These are phyloP conservation scores for Regulus satrapa DNA, from an alignment of 2,113 vertebrate species.

Conservation along the genomic window DNA sequence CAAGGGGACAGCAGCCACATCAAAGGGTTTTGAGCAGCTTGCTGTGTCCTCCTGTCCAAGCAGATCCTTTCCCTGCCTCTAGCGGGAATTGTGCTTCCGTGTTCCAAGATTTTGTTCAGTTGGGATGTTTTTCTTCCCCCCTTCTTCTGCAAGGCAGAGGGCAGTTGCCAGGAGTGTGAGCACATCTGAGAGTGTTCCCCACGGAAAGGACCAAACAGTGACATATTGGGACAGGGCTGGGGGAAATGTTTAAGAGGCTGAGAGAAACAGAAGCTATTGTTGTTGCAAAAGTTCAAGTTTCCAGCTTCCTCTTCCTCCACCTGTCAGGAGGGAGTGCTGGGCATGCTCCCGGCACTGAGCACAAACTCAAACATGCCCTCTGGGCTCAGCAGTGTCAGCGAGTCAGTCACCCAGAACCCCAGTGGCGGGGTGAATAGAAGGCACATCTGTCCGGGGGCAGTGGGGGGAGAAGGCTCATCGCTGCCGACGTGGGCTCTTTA, in stretches of 20 bases:
- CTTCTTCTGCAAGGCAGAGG: neutral
- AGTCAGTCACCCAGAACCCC: constrained; percentile 71
- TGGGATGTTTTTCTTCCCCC: neutral
- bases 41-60: fast-evolving
- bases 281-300: constrained; percentile 54
- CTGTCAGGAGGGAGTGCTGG: constrained; percentile 16
- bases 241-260: neutral
- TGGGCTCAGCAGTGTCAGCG: constrained; percentile 32
- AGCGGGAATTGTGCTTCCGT: neutral
- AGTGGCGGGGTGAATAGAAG: constrained; percentile 38
- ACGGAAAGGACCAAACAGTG: neutral
- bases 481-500: neutral
- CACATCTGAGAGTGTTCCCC: neutral
- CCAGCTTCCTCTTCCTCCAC: constrained; percentile 35
- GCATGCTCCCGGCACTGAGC: constrained; percentile 36
- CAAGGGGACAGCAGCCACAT: neutral
- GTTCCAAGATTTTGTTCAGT: neutral
- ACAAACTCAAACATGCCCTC: constrained; percentile 64
- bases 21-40: neutral
- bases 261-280: constrained; percentile 31
- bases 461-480: neutral
- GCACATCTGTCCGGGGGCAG: constrained; percentile 65
- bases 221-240: neutral
- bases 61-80: neutral
- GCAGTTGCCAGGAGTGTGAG: neutral